Evolutionary conservation across 2,113 vertebrate genomes (phyloP).

Genomic region (Thryonomys swinderianus): DNA sequence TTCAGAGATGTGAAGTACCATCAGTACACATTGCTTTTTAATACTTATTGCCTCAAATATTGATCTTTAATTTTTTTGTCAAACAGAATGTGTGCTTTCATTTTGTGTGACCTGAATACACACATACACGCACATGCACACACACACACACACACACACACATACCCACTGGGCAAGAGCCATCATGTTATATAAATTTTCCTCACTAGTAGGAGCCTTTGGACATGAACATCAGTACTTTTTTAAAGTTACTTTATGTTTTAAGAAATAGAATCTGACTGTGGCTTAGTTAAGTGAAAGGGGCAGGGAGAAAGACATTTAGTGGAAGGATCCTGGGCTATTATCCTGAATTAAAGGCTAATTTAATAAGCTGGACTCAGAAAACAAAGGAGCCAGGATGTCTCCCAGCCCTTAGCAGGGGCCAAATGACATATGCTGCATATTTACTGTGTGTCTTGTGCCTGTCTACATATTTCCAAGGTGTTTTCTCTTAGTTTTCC

Average conservation of each 20-base stretch:
- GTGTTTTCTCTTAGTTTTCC: not conserved
- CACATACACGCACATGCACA: not conserved
- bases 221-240: not conserved
- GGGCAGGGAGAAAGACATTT: not conserved
- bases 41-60: slow-evolving; percentile 75
- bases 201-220: not conserved
- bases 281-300: not conserved
- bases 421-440: not conserved
- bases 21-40: slow-evolving; percentile 67
- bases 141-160: not conserved
- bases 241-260: slow-evolving; percentile 41
- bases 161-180: not conserved
- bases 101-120: slow-evolving; percentile 50
- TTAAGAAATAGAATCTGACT: slow-evolving; percentile 39
- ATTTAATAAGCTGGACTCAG: not conserved
- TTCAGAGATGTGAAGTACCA: slow-evolving; percentile 57
- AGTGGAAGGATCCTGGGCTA: not conserved
- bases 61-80: slow-evolving; percentile 78
- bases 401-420: not conserved
- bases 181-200: slow-evolving; percentile 34
- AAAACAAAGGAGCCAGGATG: not conserved
- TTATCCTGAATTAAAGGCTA: slow-evolving; percentile 30
- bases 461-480: not conserved
- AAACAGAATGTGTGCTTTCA: slow-evolving; percentile 63
- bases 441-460: not conserved